Evolutionary conservation across 1,140 invertebrate genomes (phyloP).

Genomic region (Drosophila equinoxialis): DNA sequence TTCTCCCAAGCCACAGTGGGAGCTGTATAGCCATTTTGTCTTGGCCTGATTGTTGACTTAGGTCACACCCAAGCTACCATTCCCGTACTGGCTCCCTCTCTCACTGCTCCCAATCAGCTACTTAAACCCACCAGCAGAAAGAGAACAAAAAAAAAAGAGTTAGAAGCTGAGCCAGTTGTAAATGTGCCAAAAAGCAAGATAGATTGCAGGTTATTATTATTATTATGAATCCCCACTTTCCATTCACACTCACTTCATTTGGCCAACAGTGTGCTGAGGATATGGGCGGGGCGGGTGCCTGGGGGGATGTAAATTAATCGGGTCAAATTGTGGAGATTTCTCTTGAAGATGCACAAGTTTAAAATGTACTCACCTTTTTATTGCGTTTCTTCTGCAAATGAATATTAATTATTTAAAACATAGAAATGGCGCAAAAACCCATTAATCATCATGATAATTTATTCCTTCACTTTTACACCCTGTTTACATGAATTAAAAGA

Average conservation of each 20-base stretch:
- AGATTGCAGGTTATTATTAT: conserved; percentile 67
- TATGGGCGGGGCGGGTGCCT: too few species aligned
- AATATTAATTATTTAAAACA: conserved; percentile 54
- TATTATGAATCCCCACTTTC: conserved; percentile 47
- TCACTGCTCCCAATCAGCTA: conserved; percentile 34
- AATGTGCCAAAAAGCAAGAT: conserved; percentile 72
- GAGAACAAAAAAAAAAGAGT: conserved; percentile 5
- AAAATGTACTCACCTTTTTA: conserved; percentile 39
- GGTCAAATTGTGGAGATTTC: conserved; percentile 35
- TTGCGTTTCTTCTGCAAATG: conserved; percentile 33
- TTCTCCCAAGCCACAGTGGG: conserved; percentile 24
- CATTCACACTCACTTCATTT: conserved; percentile 26
- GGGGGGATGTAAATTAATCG: conserved; percentile 33
- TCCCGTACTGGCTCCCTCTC: neutral
- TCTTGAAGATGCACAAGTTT: conserved; percentile 39
- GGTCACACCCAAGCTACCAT: conserved; percentile 17
- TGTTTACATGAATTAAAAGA: neutral
- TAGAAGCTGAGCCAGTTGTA: conserved; percentile 48
- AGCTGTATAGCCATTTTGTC: neutral
- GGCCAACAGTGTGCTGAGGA: too few species aligned
- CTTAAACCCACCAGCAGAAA: conserved; percentile 5
- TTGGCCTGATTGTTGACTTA: conserved; percentile 43
- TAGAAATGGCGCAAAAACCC: conserved; percentile 48
- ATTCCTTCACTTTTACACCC: conserved; percentile 38
- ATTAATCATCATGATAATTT: conserved; percentile 67